Evolutionary conservation across 92 coral and sea anemone species (phyloP).

Genomic region (Epizoanthus illoricatus): DNA sequence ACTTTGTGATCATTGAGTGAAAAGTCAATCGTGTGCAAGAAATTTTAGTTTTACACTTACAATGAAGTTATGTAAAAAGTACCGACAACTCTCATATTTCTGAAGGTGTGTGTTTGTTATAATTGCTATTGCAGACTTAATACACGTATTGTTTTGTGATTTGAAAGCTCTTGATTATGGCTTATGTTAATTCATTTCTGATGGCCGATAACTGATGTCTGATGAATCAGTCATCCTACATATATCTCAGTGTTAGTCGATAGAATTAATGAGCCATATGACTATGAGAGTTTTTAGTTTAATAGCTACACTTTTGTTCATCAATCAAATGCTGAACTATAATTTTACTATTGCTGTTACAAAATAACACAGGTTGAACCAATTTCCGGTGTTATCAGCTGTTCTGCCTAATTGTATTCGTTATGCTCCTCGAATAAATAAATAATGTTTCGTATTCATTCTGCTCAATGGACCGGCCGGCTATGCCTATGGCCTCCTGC

Average conservation of each 20-base stretch:
- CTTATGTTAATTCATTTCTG: neutral
- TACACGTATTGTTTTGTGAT: constrained; percentile 26
- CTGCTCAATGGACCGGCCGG: neutral
- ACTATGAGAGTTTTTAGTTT: neutral
- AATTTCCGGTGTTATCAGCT: neutral
- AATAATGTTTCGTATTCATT: neutral
- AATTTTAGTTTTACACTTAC: neutral
- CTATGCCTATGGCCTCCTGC: neutral
- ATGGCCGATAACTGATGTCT: no score
- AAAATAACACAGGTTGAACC: neutral
- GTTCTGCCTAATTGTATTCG: neutral
- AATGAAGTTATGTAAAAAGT: no score
- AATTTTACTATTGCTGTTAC: neutral
- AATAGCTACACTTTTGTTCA: neutral
- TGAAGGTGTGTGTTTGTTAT: no score
- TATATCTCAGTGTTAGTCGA: no score
- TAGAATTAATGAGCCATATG: neutral
- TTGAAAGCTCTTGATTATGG: neutral
- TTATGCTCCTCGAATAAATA: neutral
- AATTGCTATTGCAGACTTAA: neutral
- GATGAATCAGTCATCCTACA: no score
- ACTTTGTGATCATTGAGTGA: neutral
- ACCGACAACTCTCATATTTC: no score
- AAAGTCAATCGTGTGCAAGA: neutral
- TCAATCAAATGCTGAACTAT: neutral